phyloP scores from a whole-genome alignment of 2,113 vertebrate genomes.

The Azemiops feae region DNA sequence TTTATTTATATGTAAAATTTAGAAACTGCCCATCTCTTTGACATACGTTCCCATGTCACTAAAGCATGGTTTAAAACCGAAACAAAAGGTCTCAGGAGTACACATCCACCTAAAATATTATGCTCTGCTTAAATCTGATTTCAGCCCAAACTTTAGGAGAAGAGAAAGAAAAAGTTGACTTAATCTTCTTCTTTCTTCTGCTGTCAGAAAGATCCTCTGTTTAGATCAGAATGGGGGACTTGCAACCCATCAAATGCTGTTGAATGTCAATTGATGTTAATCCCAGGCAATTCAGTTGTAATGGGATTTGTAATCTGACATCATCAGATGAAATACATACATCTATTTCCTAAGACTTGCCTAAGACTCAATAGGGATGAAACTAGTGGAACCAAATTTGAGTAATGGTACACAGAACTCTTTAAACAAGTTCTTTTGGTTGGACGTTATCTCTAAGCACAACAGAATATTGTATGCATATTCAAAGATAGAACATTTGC shows the following conservation, averaged over 20 bases:
- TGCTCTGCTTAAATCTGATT: background rate
- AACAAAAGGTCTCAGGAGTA: background rate
- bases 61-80: background rate
- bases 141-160: background rate
- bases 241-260: background rate
- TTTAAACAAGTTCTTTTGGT: background rate
- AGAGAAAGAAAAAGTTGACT: background rate
- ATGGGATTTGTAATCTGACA: background rate
- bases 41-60: background rate
- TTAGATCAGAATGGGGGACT: background rate
- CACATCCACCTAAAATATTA: background rate
- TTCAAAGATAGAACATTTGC: constrained; percentile 52
- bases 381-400: background rate
- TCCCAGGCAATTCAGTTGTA: background rate
- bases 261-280: background rate
- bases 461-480: constrained; percentile 55
- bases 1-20: background rate
- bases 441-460: constrained; percentile 46
- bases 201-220: background rate
- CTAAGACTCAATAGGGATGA: background rate
- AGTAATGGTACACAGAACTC: background rate
- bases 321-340: no score
- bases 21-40: background rate
- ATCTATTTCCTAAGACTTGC: background rate
- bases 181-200: background rate